These are phyloP conservation scores for Stegana nigrithorax DNA, from an alignment of 2,888 invertebrate species.

Conservation along the genomic window DNA sequence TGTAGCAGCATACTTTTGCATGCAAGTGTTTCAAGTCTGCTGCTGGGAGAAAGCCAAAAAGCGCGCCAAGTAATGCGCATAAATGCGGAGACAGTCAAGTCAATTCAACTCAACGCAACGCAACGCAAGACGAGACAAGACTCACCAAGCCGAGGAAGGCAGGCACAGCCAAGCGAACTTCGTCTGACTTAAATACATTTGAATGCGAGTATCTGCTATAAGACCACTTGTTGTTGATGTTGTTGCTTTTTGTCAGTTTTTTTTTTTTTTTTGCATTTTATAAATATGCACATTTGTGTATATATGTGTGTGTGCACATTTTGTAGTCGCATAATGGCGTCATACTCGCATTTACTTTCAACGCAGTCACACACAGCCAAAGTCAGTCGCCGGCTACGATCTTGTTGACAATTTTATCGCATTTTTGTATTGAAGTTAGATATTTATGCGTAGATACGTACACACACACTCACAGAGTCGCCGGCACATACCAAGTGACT, in stretches of 20 bases:
- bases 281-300: slow-evolving; percentile 20
- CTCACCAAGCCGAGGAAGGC: too few species aligned
- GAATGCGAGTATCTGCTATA: not conserved
- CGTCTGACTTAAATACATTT: not conserved
- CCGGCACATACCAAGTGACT: not conserved
- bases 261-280: not conserved
- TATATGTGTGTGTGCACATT: slow-evolving; percentile 28
- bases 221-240: not conserved
- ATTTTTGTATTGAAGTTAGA: slow-evolving; percentile 22
- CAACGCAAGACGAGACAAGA: too few species aligned
- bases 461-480: too few species aligned
- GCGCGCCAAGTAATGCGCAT: not conserved
- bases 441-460: too few species aligned
- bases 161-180: too few species aligned
- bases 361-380: slow-evolving; percentile 44
- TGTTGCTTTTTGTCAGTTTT: slow-evolving; percentile 5
- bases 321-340: slow-evolving; percentile 54
- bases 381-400: slow-evolving; percentile 45
- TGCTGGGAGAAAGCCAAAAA: not conserved
- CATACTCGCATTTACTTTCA: slow-evolving; percentile 61
- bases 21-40: too few species aligned
- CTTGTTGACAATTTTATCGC: slow-evolving; percentile 63
- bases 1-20: not conserved
- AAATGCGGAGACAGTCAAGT: too few species aligned
- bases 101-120: too few species aligned